Conservation (phyloP, 30 jellyfish, hydroid and myxozoan species). For the Turritopsis rubra region DNA sequence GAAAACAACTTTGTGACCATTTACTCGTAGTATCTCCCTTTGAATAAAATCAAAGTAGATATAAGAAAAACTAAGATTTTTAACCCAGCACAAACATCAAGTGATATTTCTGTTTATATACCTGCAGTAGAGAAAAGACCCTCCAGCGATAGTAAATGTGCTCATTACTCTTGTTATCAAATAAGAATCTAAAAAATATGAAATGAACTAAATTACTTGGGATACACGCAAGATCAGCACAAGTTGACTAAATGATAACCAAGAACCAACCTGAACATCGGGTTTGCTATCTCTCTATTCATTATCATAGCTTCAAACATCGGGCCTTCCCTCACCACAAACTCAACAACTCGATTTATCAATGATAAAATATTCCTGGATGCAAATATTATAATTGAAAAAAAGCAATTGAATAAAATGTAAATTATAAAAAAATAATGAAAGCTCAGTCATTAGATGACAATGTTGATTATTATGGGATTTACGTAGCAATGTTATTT, state of each 20-base stretch:
- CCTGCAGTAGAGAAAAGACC: constrained; percentile 84
- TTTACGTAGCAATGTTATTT: no score
- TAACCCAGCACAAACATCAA: no score
- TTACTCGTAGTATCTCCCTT: constrained; percentile 95
- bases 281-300: constrained; percentile 88
- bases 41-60: no score
- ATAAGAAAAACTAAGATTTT: no score
- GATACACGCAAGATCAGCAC: background rate
- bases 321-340: constrained; percentile 97
- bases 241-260: background rate
- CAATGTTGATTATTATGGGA: no score
- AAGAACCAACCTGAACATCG: constrained; percentile 65
- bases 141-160: constrained; percentile 97
- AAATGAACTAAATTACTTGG: no score
- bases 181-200: constrained; percentile 47
- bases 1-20: constrained; percentile 83
- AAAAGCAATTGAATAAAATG: no score
- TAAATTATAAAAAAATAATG: no score
- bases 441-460: no score
- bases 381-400: background rate
- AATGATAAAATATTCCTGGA: constrained; percentile 70
- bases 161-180: constrained; percentile 85
- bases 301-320: constrained; percentile 98
- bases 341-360: constrained; percentile 79
- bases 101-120: no score